These are phyloP conservation scores for Reticulitermes speratus DNA, from an alignment of 1,140 invertebrate species.

Conservation along the genomic window DNA sequence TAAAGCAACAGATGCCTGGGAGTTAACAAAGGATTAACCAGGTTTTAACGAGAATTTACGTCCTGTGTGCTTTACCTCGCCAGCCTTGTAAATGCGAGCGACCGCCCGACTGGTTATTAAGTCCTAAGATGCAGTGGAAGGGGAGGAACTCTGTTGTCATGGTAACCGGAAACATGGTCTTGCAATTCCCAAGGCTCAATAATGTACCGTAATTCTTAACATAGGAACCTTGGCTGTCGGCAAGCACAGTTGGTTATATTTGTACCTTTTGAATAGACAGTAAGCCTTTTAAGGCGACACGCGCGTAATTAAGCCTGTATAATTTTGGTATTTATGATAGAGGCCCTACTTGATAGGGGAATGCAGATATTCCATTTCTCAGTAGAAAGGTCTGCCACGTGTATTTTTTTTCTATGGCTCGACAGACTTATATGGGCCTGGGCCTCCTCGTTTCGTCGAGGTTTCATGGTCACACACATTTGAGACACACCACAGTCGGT, in stretches of 20 bases:
- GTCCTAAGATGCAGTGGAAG: not conserved
- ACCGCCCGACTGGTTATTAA: not conserved
- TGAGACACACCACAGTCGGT: too few relatives aligned
- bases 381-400: too few relatives aligned
- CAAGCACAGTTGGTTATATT: not conserved
- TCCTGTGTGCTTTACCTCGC: constrained; percentile 7
- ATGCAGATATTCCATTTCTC: too few relatives aligned
- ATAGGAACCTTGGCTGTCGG: not conserved
- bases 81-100: not conserved
- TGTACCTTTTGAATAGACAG: not conserved
- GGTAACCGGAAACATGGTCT: constrained; percentile 5
- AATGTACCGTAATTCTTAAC: constrained; percentile 6
- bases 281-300: not conserved
- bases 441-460: too few relatives aligned
- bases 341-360: too few relatives aligned
- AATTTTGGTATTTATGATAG: too few relatives aligned
- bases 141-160: not conserved
- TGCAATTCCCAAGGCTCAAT: constrained; percentile 15
- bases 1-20: constrained; percentile 9
- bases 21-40: constrained; percentile 16
- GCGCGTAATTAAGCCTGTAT: too few relatives aligned
- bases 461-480: too few relatives aligned
- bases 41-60: constrained; percentile 12
- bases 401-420: too few relatives aligned
- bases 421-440: too few relatives aligned